These are phyloP conservation scores for Halcyon senegalensis DNA, from an alignment of 2,113 vertebrate species.

Conservation along the genomic window DNA sequence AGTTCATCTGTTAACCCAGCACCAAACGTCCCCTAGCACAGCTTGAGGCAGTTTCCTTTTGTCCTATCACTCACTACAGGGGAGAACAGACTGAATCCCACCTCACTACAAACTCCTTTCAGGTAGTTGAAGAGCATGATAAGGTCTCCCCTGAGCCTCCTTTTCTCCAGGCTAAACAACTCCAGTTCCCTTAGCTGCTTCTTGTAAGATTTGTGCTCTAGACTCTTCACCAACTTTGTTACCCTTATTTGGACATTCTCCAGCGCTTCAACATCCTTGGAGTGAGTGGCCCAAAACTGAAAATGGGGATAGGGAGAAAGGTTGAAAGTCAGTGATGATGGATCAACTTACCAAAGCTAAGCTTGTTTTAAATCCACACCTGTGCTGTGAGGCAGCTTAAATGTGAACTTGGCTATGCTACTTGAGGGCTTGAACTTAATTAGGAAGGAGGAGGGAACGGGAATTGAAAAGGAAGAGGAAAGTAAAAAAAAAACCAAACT, in stretches of 20 bases:
- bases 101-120: background rate
- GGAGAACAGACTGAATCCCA: background rate
- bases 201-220: background rate
- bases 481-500: background rate
- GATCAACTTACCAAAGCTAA: background rate
- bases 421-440: background rate
- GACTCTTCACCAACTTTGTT: background rate
- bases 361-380: background rate
- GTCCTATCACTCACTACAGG: background rate
- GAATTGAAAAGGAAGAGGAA: background rate
- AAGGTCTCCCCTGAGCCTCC: too few species aligned
- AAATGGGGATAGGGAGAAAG: background rate
- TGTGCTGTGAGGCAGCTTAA: background rate
- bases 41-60: background rate
- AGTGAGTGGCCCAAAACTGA: background rate
- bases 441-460: background rate
- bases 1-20: background rate
- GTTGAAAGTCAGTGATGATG: background rate
- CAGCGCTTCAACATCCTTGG: too few species aligned
- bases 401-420: background rate
- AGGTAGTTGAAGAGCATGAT: background rate
- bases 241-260: background rate
- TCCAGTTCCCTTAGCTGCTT: background rate
- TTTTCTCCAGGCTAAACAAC: background rate
- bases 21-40: background rate